Conservation (phyloP, 2,888 invertebrate genomes). For the Diadegma fenestrale region DNA sequence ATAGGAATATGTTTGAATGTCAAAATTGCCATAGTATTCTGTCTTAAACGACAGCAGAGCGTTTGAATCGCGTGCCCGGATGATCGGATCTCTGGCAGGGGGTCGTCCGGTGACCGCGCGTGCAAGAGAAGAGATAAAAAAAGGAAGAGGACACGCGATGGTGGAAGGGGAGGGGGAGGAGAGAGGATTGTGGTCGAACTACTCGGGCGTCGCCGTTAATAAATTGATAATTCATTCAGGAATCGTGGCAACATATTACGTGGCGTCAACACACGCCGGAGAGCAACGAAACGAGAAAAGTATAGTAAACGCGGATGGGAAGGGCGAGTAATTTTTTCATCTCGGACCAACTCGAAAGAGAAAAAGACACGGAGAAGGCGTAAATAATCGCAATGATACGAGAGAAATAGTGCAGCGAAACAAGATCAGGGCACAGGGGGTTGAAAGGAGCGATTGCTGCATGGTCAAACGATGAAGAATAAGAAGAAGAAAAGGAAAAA, state of each 20-base stretch:
- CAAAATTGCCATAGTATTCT: conserved; percentile 16
- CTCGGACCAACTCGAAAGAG: conserved; percentile 9
- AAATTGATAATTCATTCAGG: conserved; percentile 80
- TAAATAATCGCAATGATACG: conserved; percentile 9
- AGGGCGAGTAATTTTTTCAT: conserved; percentile 46
- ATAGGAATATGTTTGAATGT: conserved; percentile 8
- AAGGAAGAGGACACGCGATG: conserved; percentile 13
- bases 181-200: conserved; percentile 50
- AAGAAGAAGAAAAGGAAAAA: conserved; percentile 46
- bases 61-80: conserved; percentile 63
- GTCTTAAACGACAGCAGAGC: conserved; percentile 49
- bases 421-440: conserved; percentile 2
- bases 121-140: conserved; percentile 36
- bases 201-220: conserved; percentile 71
- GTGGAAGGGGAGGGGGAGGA: neutral
- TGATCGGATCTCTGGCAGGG: conserved; percentile 65
- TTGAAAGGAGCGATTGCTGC: conserved; percentile 33
- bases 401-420: conserved; percentile 53
- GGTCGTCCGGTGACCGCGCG: conserved; percentile 45
- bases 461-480: conserved; percentile 54
- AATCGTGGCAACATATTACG: conserved; percentile 79
- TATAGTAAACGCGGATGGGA: conserved; percentile 2
- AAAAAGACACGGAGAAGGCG: neutral
- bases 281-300: conserved; percentile 50
- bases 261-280: conserved; percentile 76